Percentiles rank a stretch among this genome's conserved stretches.
Conservation (phyloP, 2,797 vertebrate species). For the Enteromius viviparus region DNA sequence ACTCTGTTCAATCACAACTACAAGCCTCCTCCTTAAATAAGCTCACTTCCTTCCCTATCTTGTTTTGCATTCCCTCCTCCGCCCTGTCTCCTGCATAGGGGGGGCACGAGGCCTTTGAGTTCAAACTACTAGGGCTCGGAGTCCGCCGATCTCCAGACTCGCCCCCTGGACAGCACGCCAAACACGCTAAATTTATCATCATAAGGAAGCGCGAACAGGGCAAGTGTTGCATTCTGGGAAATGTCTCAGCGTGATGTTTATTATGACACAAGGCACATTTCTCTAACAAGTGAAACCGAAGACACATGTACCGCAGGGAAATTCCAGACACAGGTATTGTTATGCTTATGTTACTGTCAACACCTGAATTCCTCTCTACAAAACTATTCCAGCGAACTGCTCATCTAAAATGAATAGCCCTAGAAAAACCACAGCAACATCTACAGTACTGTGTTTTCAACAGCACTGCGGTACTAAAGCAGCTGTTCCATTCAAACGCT, state of each 20-base stretch:
- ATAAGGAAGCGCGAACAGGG: no score
- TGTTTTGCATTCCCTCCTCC: no score
- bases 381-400: neutral
- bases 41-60: no score
- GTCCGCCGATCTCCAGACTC: no score
- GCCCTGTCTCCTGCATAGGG: no score
- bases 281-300: slow-evolving; percentile 14
- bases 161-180: no score
- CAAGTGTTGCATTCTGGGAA: slow-evolving; percentile 29
- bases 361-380: neutral
- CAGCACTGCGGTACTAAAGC: neutral
- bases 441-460: neutral
- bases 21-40: no score
- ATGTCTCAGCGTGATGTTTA: slow-evolving; percentile 41
- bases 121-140: no score
- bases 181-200: no score
- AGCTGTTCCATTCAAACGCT: neutral
- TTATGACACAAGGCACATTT: slow-evolving; percentile 51
- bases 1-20: no score
- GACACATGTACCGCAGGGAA: neutral
- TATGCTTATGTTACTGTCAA: neutral
- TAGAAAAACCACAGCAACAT: neutral
- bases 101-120: no score
- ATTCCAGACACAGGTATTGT: neutral
- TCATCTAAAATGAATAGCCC: neutral